phyloP scores from a whole-genome alignment of 1,140 invertebrate species.

The Eueides isabella region DNA sequence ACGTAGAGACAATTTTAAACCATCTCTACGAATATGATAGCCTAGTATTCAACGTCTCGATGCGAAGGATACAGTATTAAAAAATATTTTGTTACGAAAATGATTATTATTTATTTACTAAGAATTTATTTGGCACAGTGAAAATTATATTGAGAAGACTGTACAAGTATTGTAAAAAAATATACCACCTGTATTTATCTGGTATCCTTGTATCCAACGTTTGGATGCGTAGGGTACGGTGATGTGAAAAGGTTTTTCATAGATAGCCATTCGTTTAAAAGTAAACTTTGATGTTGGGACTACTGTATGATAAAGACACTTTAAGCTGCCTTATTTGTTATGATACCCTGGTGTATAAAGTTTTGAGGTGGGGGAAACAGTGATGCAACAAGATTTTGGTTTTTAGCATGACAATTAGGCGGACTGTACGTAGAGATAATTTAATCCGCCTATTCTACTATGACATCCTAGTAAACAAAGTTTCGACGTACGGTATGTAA shows the following conservation, averaged over 20 bases:
- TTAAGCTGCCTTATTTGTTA: too few species aligned
- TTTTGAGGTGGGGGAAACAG: too few species aligned
- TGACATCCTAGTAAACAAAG: too few species aligned
- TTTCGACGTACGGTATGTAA: too few species aligned
- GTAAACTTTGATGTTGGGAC: too few species aligned
- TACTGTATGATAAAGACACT: too few species aligned
- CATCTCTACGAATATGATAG: background rate
- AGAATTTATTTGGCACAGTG: background rate
- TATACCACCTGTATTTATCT: background rate
- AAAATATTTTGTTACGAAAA: background rate
- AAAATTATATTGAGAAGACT: background rate
- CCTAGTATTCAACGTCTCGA: background rate
- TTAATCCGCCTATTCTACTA: too few species aligned
- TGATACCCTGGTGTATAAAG: too few species aligned
- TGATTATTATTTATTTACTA: background rate
- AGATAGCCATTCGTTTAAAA: background rate
- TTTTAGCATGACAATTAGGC: too few species aligned
- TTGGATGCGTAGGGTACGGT: background rate
- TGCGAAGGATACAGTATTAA: background rate
- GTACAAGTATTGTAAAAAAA: background rate
- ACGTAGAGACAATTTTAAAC: background rate
- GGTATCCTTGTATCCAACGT: background rate
- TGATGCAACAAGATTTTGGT: too few species aligned
- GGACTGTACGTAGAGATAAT: too few species aligned
- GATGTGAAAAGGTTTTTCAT: background rate